Conservation (phyloP, 1,140 invertebrate species). For the Agrypnia vestita region DNA sequence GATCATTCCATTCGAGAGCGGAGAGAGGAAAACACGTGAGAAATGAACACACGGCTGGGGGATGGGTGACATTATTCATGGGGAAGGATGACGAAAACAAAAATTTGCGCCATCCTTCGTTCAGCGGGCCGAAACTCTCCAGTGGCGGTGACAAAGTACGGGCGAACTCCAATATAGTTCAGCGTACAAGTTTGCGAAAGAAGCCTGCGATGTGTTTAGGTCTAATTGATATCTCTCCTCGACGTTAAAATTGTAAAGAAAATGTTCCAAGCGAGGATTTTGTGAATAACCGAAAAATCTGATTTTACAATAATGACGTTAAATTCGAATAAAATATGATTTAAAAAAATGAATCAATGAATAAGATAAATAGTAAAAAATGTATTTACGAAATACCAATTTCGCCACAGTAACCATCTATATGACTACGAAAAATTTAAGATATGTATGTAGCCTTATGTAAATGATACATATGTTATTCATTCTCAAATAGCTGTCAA, state of each 20-base stretch:
- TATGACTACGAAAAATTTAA: too few species aligned
- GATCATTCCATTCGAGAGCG: constrained; percentile 2
- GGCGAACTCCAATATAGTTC: background rate
- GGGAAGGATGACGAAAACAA: background rate
- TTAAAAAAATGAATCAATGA: too few species aligned
- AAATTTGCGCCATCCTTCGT: background rate
- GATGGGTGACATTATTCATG: constrained; percentile 1
- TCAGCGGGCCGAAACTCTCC: background rate
- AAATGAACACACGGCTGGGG: constrained; percentile 9
- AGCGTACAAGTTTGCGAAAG: background rate
- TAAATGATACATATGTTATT: too few species aligned
- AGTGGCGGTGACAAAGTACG: background rate
- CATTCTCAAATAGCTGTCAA: too few species aligned
- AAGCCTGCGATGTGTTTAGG: background rate
- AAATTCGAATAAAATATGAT: too few species aligned
- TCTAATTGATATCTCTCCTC: constrained; percentile 3
- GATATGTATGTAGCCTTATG: too few species aligned
- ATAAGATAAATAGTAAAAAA: too few species aligned
- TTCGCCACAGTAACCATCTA: too few species aligned
- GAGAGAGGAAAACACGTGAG: constrained; percentile 32
- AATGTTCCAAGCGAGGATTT: background rate
- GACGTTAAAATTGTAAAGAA: background rate
- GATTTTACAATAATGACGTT: too few species aligned
- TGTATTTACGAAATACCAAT: too few species aligned
- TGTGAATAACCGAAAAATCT: too few species aligned